phyloP scores from a whole-genome alignment of 2,797 vertebrate species.

The Mionectes olivaceus region DNA sequence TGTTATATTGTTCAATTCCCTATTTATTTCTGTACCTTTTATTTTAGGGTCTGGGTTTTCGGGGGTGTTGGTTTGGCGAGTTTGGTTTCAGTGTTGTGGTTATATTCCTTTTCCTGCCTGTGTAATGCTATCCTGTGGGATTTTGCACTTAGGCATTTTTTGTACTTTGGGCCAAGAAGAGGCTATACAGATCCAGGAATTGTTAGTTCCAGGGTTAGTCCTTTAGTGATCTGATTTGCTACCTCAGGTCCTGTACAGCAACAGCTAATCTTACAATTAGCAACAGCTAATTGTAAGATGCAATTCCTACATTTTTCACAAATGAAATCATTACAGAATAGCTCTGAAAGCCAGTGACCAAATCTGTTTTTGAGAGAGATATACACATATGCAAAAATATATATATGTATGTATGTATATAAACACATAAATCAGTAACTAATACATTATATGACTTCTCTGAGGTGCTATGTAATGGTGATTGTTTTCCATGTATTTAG shows the following conservation, averaged over 20 bases:
- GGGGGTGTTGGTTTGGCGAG: fast-evolving
- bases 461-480: background rate
- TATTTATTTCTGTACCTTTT: background rate
- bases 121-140: background rate
- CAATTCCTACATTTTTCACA: background rate
- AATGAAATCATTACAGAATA: background rate
- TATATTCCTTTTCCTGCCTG: background rate
- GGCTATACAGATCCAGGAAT: background rate
- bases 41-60: fast-evolving
- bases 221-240: background rate
- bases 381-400: background rate
- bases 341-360: background rate
- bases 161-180: background rate
- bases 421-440: background rate
- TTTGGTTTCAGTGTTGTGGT: background rate
- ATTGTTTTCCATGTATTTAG: background rate
- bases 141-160: background rate
- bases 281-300: background rate
- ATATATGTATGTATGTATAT: background rate
- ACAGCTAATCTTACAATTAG: background rate
- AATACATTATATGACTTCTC: background rate
- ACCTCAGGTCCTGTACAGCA: background rate
- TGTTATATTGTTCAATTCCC: background rate
- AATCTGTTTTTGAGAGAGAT: background rate
- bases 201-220: background rate